These are phyloP conservation scores for Suricata suricatta DNA, from an alignment of 2,113 vertebrate species.

Conservation along the genomic window DNA sequence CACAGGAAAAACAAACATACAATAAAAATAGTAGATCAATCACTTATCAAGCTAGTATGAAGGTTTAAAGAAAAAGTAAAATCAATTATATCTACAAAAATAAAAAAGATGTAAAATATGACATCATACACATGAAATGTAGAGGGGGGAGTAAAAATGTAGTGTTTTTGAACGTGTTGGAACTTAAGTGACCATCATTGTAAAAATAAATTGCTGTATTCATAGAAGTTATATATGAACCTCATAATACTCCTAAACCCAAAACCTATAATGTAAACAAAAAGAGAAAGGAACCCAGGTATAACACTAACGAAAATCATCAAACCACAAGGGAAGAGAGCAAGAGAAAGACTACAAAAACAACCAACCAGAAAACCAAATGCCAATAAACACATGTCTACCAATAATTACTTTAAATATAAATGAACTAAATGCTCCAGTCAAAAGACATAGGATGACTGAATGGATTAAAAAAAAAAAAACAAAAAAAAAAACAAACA, in stretches of 20 bases:
- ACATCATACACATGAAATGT: background rate
- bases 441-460: background rate
- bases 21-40: background rate
- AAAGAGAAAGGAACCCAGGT: background rate
- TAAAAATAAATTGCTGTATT: background rate
- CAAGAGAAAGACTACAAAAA: background rate
- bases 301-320: background rate
- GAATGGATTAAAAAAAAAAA: background rate
- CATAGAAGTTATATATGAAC: background rate
- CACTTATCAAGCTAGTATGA: background rate
- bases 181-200: background rate
- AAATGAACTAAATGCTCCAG: background rate
- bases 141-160: background rate
- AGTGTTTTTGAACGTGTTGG: background rate
- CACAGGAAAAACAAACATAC: background rate
- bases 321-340: background rate
- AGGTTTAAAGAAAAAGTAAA: background rate
- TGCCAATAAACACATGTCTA: background rate
- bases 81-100: background rate
- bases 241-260: background rate
- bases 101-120: background rate
- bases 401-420: background rate
- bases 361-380: background rate
- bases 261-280: background rate
- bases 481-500: too few species aligned